These are phyloP conservation scores for Sebastes steindachneri DNA, from an alignment of 2,797 vertebrate genomes.

Conservation along the genomic window DNA sequence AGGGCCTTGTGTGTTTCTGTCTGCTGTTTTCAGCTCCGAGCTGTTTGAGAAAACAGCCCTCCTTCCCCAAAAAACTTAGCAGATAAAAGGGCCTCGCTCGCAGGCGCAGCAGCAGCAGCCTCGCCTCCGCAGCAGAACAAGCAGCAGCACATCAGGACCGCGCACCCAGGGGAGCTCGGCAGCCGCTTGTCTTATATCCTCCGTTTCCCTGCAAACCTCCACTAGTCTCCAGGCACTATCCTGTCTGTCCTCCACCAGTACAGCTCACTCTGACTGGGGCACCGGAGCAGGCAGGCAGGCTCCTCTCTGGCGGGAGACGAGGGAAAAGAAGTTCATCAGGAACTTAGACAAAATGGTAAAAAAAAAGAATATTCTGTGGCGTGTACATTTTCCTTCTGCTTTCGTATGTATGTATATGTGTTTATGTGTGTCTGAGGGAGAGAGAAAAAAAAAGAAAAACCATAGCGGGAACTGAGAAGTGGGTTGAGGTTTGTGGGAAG, in stretches of 20 bases:
- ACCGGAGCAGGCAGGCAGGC: constrained; percentile 50
- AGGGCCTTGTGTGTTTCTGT: constrained; percentile 87
- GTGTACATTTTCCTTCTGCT: constrained; percentile 63
- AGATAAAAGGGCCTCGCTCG: constrained; percentile 87
- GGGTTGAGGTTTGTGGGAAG: constrained; percentile 85
- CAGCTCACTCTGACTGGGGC: constrained; percentile 72
- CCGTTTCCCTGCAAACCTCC: constrained; percentile 65
- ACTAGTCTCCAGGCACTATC: constrained; percentile 66
- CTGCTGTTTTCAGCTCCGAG: constrained; percentile 86
- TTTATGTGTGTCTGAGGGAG: constrained; percentile 68
- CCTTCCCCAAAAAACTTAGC: constrained; percentile 79
- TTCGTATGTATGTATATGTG: constrained; percentile 61
- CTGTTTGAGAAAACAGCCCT: constrained; percentile 83
- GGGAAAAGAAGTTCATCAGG: constrained; percentile 69
- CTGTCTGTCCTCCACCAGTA: constrained; percentile 69
- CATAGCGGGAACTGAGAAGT: constrained; percentile 78
- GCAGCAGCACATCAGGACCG: constrained; percentile 74
- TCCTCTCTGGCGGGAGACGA: constrained; percentile 69
- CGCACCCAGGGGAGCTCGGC: constrained; percentile 68
- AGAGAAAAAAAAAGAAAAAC: constrained; percentile 49
- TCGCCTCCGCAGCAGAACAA: constrained; percentile 61
- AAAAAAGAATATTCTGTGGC: constrained; percentile 54
- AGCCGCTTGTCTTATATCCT: constrained; percentile 69
- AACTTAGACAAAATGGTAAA: constrained; percentile 79
- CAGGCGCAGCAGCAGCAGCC: constrained; percentile 73